Evolutionary conservation across 2,888 invertebrate species (phyloP).

Genomic region (Plebejus argus): DNA sequence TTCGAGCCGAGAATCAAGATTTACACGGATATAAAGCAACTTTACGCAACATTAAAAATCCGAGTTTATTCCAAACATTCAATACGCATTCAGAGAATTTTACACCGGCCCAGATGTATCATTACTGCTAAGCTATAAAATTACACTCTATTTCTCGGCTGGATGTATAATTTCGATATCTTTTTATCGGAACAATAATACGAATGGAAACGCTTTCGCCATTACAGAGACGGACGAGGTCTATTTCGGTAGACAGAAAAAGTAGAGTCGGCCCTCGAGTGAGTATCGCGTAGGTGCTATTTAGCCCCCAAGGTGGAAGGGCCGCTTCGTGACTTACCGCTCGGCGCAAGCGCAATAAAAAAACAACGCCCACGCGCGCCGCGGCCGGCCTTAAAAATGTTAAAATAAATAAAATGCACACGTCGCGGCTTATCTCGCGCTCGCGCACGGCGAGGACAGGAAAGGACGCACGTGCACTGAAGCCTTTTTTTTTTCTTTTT

Average conservation of each 20-base stretch:
- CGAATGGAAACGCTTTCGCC: constrained; percentile 42
- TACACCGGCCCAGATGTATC: constrained; percentile 8
- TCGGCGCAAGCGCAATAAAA: constrained; percentile 58
- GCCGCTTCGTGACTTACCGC: constrained; percentile 78
- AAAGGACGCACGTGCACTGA: constrained; percentile 57
- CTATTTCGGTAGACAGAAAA: constrained; percentile 43
- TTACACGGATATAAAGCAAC: background rate
- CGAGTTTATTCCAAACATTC: constrained; percentile 19
- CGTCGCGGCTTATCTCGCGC: constrained; percentile 72
- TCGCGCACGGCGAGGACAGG: constrained; percentile 64
- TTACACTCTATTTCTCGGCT: constrained; percentile 23
- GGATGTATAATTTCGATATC: constrained; percentile 33
- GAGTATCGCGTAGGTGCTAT: constrained; percentile 64
- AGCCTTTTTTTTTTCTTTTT: constrained; percentile 33
- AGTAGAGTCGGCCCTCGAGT: constrained; percentile 42
- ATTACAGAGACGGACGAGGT: constrained; percentile 43
- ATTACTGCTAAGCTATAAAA: constrained; percentile 31
- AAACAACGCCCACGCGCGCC: constrained; percentile 54
- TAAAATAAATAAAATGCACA: constrained; percentile 81
- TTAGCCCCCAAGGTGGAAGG: constrained; percentile 70
- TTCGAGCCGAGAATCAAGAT: constrained; percentile 3
- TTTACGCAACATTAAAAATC: constrained; percentile 20
- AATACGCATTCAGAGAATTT: constrained; percentile 12
- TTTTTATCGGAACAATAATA: constrained; percentile 41
- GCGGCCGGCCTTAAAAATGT: constrained; percentile 70